These are phyloP conservation scores for Cairina moschata DNA, from an alignment of 2,113 vertebrate species.

Conservation along the genomic window DNA sequence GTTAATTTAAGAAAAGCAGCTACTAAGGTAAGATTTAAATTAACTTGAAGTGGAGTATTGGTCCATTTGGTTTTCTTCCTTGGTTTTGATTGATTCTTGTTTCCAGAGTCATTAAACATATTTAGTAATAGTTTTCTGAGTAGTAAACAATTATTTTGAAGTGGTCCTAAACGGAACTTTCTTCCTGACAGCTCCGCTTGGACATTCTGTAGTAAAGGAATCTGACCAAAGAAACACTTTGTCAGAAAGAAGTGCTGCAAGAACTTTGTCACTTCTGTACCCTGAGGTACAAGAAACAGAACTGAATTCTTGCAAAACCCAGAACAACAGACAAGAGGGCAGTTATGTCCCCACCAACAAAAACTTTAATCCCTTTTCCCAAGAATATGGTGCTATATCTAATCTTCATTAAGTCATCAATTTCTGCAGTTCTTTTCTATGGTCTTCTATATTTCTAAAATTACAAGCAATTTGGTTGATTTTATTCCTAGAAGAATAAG, in stretches of 20 bases:
- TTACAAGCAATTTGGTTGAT: background rate
- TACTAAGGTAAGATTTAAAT: background rate
- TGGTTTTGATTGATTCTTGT: background rate
- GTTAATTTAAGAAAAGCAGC: background rate
- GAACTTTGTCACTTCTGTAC: too few species aligned
- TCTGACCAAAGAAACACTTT: background rate
- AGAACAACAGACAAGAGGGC: background rate
- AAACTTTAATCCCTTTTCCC: background rate
- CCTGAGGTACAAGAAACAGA: too few species aligned
- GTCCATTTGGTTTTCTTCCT: background rate
- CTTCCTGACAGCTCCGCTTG: background rate
- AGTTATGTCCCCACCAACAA: background rate
- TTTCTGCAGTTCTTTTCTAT: background rate
- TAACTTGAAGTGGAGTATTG: background rate
- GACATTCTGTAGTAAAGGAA: background rate
- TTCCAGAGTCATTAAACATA: background rate
- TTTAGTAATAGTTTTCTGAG: background rate
- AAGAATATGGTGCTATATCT: background rate
- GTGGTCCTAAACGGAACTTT: background rate
- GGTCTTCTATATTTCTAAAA: background rate
- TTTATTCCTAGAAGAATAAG: background rate
- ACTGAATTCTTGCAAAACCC: background rate
- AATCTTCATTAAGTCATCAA: background rate
- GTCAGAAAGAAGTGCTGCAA: background rate
- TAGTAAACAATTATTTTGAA: background rate